Evolutionary conservation across 1,140 invertebrate genomes (phyloP), one percentile per base, ranked within the genome.

Genomic region (Notospermus geniculatus): DNA sequence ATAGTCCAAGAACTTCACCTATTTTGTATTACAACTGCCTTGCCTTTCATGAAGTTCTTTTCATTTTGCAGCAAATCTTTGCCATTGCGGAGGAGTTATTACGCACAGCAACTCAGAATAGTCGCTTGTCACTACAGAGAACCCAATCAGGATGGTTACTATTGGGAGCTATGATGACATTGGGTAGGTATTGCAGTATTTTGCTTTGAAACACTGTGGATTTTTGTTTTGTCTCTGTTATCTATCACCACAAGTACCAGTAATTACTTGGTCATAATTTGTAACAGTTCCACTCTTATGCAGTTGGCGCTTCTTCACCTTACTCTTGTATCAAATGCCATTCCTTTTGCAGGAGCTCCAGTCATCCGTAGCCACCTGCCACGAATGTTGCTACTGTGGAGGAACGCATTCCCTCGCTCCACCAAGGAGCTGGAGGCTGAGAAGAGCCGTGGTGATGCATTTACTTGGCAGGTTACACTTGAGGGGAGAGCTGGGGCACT

Each of bases 381-480:
- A 0, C 84, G 95, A 66, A 94, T 99, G 90, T 77, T 98, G 59
- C 79, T 97, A 2, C 80, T 99, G 2, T 99, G 97, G 97, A 88
- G 94, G 71, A 97, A 97, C 81, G 95, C 95, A 28, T 99, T 99
- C 80, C 96, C 97, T 0, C 85, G 94, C 45, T 97, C 94, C 0
- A 88, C 88, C 29, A 73, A 75, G 76, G 95, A 99, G 79, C 84
- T 98, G 23, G 96, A 98, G 74, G 93, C 92, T 7, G 96, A 99
- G 82, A 98, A 97, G 76, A 91, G 92, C 0, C 86, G 96, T 62
- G 97, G 97, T 7, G 97, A 99, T 85, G 91, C 93, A 0, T 98
- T 98, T 78, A 99, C 96, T 43, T 99, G 97, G 97, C 95, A 98
- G 85, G 92, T 98, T 22, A 97, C 95, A 1, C 81, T 99, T 52